These are phyloP conservation scores for Alauda arvensis DNA, from an alignment of 2,797 vertebrate genomes.

Conservation along the genomic window DNA sequence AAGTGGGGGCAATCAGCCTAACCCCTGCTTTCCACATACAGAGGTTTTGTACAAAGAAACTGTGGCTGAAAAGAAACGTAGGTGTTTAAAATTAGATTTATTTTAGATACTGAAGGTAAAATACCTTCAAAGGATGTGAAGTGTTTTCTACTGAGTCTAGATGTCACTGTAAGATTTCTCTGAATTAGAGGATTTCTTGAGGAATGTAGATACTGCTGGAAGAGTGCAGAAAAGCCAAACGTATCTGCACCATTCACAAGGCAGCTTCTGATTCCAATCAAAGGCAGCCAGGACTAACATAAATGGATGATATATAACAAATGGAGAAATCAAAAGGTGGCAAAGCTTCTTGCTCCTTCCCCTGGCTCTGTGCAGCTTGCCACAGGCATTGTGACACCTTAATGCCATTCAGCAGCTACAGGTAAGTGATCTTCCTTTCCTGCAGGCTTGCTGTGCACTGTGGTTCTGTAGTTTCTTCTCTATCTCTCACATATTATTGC, in stretches of 20 bases:
- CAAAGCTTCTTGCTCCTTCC: neutral
- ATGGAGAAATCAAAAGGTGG: slow-evolving; percentile 30
- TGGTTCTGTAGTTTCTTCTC: neutral
- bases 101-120: slow-evolving; percentile 3
- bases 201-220: neutral
- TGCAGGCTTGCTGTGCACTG: neutral
- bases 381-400: slow-evolving; percentile 19
- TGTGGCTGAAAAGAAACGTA: slow-evolving; percentile 5
- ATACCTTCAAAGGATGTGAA: neutral
- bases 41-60: slow-evolving; percentile 6
- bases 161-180: slow-evolving; percentile 20
- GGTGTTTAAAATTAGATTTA: slow-evolving; percentile 40
- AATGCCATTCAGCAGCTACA: slow-evolving; percentile 1
- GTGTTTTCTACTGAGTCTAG: slow-evolving; percentile 4
- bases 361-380: neutral
- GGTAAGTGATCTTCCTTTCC: slow-evolving; percentile 15
- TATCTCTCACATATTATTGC: neutral
- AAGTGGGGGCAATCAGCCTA: neutral
- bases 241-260: neutral
- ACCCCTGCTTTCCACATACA: slow-evolving; percentile 1
- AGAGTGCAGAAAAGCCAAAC: slow-evolving; percentile 8
- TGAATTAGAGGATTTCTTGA: slow-evolving; percentile 44
- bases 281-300: neutral
- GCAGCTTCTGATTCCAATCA: slow-evolving; percentile 38
- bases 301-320: slow-evolving; percentile 25